These are phyloP conservation scores for Clarias macrocephalus DNA, from an alignment of 2,113 vertebrate species.

Conservation along the genomic window DNA sequence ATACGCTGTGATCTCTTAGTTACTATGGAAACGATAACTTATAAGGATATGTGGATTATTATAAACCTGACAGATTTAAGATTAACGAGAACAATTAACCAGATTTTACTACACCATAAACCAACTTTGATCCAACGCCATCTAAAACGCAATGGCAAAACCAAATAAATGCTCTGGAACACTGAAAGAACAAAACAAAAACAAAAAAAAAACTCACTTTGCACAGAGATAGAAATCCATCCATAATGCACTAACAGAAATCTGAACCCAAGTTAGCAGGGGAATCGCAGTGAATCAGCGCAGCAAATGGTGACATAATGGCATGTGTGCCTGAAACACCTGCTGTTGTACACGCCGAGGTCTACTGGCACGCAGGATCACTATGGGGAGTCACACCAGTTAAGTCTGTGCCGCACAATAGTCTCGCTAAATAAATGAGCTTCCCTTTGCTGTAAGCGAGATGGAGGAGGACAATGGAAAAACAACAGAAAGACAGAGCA, in stretches of 20 bases:
- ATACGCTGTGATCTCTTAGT: not conserved
- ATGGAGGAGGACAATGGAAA: slow-evolving; percentile 16
- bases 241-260: not conserved
- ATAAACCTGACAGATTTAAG: not conserved
- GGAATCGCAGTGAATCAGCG: not conserved
- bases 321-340: slow-evolving; percentile 29
- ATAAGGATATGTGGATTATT: not conserved
- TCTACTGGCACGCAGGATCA: slow-evolving; percentile 23
- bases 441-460: slow-evolving; percentile 13
- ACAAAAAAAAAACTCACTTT: not conserved
- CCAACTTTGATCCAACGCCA: slow-evolving; percentile 55
- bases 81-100: no score
- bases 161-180: not conserved
- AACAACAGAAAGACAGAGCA: not conserved
- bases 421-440: not conserved
- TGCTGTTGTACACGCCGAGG: slow-evolving; percentile 11
- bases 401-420: slow-evolving; percentile 1
- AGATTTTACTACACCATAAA: not conserved
- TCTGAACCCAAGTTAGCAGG: slow-evolving; percentile 2
- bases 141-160: not conserved
- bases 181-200: no score
- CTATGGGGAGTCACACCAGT: not conserved
- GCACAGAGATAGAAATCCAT: not conserved
- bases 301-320: slow-evolving; percentile 22
- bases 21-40: no score